Evolutionary conservation across 2,888 invertebrate species (phyloP), one percentile per base, ranked within the genome.

Genomic region (Pollenia angustigena): DNA sequence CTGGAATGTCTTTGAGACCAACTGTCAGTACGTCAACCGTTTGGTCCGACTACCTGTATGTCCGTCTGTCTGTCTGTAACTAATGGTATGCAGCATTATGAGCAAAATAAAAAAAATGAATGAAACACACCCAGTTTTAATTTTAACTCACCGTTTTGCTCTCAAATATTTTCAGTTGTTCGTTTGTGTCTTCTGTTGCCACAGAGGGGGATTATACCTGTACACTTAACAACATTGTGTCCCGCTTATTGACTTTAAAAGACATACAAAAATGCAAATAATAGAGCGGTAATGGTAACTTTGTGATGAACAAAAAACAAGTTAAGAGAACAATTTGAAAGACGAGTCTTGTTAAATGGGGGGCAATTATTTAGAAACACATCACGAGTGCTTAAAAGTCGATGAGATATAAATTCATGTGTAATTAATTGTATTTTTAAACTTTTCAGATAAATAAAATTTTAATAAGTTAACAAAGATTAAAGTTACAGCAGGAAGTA

Each of bases 81-180:
- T 50, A 64, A 78, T 83, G 72, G 50, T 40, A 84, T 50, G 58
- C 66, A 84, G 58, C 56, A 62, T 23, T 23, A 58, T n/a, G 1
- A 10, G 40, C 23, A 52, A 60, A 44, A 8, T 48, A 62, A 68
- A 68, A 10, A 10, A 42, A 81, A 75, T 75, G 60, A 82, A 64
- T 71, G 48, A 48, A 81, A 85, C 82, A 82, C 85, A 79, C 82
- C 78, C 82, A 82, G 72, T 78, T 62, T 82, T 68, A 72, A 71
- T 48, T 76, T 64, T 42, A 72, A 64, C 72, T 79, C 68, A 80
- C 84, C n/a, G 74, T 80, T 68, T 79, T 58, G 46, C 16, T 60
- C 62, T 80, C 16, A 72, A 78, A 78, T 71, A 71, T 44, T 75
- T 72, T 48, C 54, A 66, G 23, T 44, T 78, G 0, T 40, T 72